phyloP scores from a whole-genome alignment of 2,113 vertebrate genomes.

The Oxyura jamaicensis region DNA sequence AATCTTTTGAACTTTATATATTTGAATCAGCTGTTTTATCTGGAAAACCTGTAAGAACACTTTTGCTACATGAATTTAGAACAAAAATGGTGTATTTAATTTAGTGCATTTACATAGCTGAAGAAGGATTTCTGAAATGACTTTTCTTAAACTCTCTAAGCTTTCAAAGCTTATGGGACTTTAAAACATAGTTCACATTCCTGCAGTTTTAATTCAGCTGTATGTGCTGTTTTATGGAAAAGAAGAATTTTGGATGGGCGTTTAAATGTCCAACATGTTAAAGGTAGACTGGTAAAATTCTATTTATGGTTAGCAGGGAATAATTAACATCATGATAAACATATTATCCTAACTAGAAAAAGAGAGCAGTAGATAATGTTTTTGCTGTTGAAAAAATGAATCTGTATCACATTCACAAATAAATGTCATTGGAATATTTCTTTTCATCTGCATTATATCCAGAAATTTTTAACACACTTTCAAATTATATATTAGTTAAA shows the following conservation, averaged over 20 bases:
- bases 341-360: not conserved
- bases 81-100: conserved; percentile 4
- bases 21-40: conserved; percentile 7
- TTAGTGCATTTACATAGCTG: not conserved
- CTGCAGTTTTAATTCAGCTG: not conserved
- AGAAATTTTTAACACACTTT: not conserved
- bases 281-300: not conserved
- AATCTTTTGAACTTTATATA: not conserved
- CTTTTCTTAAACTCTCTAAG: not conserved
- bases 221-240: not conserved
- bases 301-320: not conserved
- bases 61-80: not conserved
- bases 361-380: not conserved
- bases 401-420: not conserved
- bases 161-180: not conserved
- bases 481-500: not conserved
- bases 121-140: not conserved
- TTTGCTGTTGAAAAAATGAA: not conserved
- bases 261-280: not conserved
- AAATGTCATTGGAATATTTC: not conserved
- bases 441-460: not conserved
- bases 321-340: not conserved
- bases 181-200: conserved; percentile 19
- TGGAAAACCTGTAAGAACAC: not conserved
- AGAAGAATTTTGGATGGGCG: not conserved